phyloP scores from a whole-genome alignment of 2,113 vertebrate genomes.

The Aplodontia rufa region DNA sequence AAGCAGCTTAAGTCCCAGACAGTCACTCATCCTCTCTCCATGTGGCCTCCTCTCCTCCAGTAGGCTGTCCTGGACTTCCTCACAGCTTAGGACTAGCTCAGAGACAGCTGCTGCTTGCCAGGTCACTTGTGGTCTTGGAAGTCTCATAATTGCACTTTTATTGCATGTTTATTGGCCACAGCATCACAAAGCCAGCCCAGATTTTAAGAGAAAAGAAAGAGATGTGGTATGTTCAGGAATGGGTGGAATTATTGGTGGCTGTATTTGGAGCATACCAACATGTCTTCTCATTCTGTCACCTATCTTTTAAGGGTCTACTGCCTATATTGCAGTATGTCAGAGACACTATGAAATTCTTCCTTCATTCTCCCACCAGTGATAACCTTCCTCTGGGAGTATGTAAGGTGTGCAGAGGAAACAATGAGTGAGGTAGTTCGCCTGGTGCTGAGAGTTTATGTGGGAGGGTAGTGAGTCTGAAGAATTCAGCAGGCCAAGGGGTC shows the following conservation, averaged over 20 bases:
- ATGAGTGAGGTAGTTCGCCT: neutral
- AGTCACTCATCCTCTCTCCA: neutral
- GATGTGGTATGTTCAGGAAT: neutral
- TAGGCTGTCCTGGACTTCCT: neutral
- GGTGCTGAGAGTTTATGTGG: neutral
- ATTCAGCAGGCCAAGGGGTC: neutral
- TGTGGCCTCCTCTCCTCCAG: neutral
- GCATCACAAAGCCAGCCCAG: neutral
- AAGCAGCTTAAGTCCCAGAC: neutral
- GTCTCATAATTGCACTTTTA: neutral
- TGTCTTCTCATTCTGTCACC: neutral
- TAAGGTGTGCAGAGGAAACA: neutral
- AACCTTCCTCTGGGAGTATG: neutral
- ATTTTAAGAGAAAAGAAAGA: neutral
- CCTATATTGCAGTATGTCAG: neutral
- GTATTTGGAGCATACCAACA: neutral
- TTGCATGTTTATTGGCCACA: neutral
- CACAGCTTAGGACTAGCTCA: too few relatives aligned
- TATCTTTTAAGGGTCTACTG: neutral
- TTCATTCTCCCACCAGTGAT: neutral
- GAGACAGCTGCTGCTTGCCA: neutral
- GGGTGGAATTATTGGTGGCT: neutral
- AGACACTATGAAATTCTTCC: neutral
- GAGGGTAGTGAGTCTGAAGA: neutral
- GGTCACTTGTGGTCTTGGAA: neutral